A percentile compares a stretch with the other conserved stretches of the same genome.
These are phyloP conservation scores for Panthera leo DNA, from an alignment of 2,113 vertebrate genomes.

Conservation along the genomic window DNA sequence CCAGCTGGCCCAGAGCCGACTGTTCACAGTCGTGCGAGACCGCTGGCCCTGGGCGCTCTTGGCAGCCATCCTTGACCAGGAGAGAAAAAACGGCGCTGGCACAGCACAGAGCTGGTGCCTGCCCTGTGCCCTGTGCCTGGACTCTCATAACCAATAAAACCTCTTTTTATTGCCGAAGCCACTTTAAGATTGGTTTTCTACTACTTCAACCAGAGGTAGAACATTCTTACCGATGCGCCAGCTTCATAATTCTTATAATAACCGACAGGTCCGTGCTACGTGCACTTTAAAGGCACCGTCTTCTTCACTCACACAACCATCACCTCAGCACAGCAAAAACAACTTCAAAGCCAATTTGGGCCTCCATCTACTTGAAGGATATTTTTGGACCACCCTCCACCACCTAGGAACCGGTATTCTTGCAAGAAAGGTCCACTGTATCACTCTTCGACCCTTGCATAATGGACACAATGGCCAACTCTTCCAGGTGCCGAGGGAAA, in stretches of 20 bases:
- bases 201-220: neutral
- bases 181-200: neutral
- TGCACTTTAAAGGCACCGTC: neutral
- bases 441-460: neutral
- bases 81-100: neutral
- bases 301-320: neutral
- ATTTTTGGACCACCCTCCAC: neutral
- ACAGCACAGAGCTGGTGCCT: neutral
- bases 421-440: neutral
- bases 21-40: neutral
- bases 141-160: neutral
- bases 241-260: neutral
- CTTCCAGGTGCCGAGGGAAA: neutral
- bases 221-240: neutral
- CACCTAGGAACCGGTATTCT: neutral
- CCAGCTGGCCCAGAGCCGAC: neutral
- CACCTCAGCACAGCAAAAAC: fast-evolving
- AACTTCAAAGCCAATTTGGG: neutral
- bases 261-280: neutral
- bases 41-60: neutral
- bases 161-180: neutral
- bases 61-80: neutral
- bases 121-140: neutral
- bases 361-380: neutral
- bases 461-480: neutral